Conservation (phyloP, 35 echinoderm and acorn worm species). For the Heliocidaris tuberculata region DNA sequence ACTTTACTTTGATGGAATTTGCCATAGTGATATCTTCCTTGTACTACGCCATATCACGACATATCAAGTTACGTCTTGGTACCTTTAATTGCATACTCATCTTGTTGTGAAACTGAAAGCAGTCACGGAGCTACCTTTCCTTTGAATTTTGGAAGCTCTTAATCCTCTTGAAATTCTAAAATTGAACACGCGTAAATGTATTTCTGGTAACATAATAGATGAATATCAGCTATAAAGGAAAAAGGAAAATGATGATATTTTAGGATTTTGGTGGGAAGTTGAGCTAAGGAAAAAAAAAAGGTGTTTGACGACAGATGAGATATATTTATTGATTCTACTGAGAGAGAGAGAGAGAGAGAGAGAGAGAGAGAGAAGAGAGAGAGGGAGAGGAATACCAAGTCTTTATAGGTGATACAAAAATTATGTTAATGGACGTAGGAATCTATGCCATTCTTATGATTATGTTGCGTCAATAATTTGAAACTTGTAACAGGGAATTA, state of each 20-base stretch:
- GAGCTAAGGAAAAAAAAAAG: background rate
- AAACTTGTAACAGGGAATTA: no score
- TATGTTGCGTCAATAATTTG: no score
- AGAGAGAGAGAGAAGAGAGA: background rate
- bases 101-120: background rate
- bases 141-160: background rate
- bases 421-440: background rate
- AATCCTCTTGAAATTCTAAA: background rate
- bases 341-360: background rate
- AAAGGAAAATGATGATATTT: background rate
- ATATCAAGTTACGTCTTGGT: background rate
- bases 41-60: no score
- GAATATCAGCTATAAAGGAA: background rate
- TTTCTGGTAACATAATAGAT: background rate
- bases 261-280: background rate
- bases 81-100: background rate
- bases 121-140: background rate
- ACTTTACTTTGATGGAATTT: no score
- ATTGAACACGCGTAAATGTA: background rate
- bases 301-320: background rate
- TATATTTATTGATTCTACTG: background rate
- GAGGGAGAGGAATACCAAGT: background rate
- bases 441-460: no score
- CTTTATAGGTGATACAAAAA: background rate
- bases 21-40: no score